Conservation (phyloP, 1,140 invertebrate genomes). For the Sitobion miscanthi region DNA sequence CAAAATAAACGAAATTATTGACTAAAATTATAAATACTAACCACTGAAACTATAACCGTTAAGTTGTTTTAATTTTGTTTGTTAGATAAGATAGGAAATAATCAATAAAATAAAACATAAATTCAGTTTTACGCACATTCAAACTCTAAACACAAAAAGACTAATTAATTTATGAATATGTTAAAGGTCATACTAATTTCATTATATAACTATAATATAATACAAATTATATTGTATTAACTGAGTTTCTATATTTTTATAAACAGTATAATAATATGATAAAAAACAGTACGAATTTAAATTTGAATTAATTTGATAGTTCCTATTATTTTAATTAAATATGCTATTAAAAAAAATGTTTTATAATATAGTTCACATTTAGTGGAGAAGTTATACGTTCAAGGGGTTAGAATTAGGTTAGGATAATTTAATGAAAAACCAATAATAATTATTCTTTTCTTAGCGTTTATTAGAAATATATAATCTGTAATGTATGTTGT, state of each 20-base stretch:
- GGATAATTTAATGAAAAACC: too few species aligned
- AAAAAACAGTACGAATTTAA: too few species aligned
- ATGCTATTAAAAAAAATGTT: too few species aligned
- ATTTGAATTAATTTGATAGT: too few species aligned
- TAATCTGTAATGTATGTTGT: too few species aligned
- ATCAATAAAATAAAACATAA: conserved; percentile 42
- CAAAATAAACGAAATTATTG: conserved; percentile 8
- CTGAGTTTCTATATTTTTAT: not conserved
- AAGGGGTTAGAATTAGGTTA: too few species aligned
- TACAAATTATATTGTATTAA: conserved; percentile 11
- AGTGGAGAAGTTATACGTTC: too few species aligned
- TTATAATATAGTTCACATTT: too few species aligned
- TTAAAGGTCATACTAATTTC: conserved; percentile 25
- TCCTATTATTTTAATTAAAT: too few species aligned
- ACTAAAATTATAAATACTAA: not conserved
- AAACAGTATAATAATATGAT: too few species aligned
- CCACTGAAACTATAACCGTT: not conserved
- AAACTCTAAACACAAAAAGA: not conserved
- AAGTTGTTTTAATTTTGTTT: not conserved
- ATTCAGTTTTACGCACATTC: not conserved
- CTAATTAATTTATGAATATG: not conserved
- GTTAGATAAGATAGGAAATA: conserved; percentile 28
- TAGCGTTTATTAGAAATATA: too few species aligned
- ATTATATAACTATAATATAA: conserved; percentile 20
- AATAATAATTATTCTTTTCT: too few species aligned